Percentiles rank a stretch among this genome's conserved stretches.
These are phyloP conservation scores for Amphiduros pacificus DNA, from an alignment of 2,888 invertebrate genomes.

Conservation along the genomic window DNA sequence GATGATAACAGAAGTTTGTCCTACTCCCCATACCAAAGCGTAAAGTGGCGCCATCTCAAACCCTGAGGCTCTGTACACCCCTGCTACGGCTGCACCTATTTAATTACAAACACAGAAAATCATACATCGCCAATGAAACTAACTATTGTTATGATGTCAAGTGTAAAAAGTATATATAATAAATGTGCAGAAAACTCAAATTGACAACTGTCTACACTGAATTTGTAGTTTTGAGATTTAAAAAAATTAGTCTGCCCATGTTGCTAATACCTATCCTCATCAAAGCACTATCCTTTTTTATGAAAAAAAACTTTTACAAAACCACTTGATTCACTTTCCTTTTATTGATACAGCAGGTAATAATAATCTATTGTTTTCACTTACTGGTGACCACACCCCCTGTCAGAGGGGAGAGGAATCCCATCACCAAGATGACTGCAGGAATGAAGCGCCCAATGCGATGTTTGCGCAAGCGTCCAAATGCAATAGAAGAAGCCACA, in stretches of 20 bases:
- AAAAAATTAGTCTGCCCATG: no score
- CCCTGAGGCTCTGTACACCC: conserved; percentile 88
- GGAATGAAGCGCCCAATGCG: conserved; percentile 92
- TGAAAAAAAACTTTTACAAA: no score
- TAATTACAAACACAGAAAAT: conserved; percentile 63
- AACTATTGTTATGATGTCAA: no score
- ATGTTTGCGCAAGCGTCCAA: conserved; percentile 88
- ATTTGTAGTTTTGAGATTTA: no score
- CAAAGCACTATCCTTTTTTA: no score
- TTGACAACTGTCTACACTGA: no score
- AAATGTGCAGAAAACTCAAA: no score
- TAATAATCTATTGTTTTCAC: conserved; percentile 24
- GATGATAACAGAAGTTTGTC: conserved; percentile 86
- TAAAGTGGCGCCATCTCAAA: conserved; percentile 87
- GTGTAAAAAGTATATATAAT: no score
- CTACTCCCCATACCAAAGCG: conserved; percentile 91
- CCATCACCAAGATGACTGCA: conserved; percentile 79
- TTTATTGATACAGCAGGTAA: no score
- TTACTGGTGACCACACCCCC: conserved; percentile 69
- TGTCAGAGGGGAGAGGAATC: conserved; percentile 83
- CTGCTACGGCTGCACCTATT: conserved; percentile 89
- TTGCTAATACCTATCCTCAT: no score
- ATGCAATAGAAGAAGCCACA: conserved; percentile 87
- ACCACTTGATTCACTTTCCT: no score
- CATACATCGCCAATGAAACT: no score